Evolutionary conservation across 2,888 invertebrate genomes (phyloP).

Genomic region (Microctonus aethiopoides): DNA sequence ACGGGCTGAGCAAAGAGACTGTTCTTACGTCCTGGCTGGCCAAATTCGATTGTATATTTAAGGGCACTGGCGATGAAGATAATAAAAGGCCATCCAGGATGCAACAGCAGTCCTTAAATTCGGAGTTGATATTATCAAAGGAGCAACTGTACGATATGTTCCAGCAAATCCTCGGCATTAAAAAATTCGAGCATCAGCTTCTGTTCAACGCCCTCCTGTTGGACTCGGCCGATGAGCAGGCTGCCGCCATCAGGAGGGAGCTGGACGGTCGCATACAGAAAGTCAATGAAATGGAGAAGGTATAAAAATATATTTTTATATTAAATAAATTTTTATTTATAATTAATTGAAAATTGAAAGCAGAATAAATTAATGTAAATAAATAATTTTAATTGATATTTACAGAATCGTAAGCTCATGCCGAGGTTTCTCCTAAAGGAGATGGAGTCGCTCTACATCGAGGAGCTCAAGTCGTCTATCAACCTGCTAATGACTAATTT

Average conservation of each 20-base stretch:
- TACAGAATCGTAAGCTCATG: conserved; percentile 93
- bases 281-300: conserved; percentile 97
- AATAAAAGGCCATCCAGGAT: conserved; percentile 87
- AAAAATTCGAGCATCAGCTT: conserved; percentile 99
- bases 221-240: conserved; percentile 99
- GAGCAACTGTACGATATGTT: conserved; percentile 99
- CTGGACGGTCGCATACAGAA: conserved; percentile 97
- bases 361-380: too few species aligned
- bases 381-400: conserved; percentile 20
- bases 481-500: conserved; percentile 98
- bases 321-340: too few species aligned
- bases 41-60: conserved; percentile 98
- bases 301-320: conserved; percentile 64
- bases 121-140: conserved; percentile 95
- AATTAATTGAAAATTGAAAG: too few species aligned
- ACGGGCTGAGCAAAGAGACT: conserved; percentile 98
- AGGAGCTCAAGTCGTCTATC: conserved; percentile 97
- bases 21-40: conserved; percentile 99
- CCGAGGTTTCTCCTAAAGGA: conserved; percentile 99
- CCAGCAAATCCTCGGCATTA: conserved; percentile 97
- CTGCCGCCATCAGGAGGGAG: conserved; percentile 98
- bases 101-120: conserved; percentile 90
- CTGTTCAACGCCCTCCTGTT: conserved; percentile 98
- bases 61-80: conserved; percentile 90
- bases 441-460: conserved; percentile 99